Evolutionary conservation across 2,113 vertebrate genomes (phyloP), one percentile per base, ranked within the genome.

Genomic region (Corvus cornix): DNA sequence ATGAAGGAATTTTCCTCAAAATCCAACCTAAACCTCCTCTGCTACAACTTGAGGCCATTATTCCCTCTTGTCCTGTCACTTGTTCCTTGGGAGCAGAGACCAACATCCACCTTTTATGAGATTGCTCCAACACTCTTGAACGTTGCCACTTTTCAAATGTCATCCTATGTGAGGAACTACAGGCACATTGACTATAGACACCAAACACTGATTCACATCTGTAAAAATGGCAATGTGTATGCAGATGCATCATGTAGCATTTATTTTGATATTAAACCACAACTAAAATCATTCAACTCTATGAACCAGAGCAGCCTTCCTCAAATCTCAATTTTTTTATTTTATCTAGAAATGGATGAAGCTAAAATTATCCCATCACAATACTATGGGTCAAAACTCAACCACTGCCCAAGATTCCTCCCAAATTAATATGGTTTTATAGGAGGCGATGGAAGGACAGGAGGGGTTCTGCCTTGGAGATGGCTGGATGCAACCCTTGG

Each of bases 211-310:
- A 93, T 56, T 87, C 39, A 33, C 11, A 17, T 21, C 58, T 49
- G 41, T 30, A 72, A 82, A 92, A 97, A 96, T 64, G 41, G 76
- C 72, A 91, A 55, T n/a, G 51, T 56, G 90, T 35, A 44, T 66
- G 43, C 22, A 55, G 68, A 89, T 52, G n/a, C 24, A 90, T 37
- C 80, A 48, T 5, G 16, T 21, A 51, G 21, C 11, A 3, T 41
- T 82, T 58, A 53, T 69, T 87, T 21, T 35, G 37, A 75, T 81
- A 94, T 44, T 55, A 83, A 92, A 77, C 20, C 69, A 31, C 67
- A 78, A 87, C 26, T 78, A 48, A 75, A 89, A 48, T 43, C 2
- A 75, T 33, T 75, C 30, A 39, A 7, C n/a, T 81, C 73, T 27
- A 13, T 4, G 58, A 63, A 82, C 39, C 48, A 43, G 10, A 84